Evolutionary conservation across 2,888 invertebrate species (phyloP).

Genomic region (Spilarctia lutea): DNA sequence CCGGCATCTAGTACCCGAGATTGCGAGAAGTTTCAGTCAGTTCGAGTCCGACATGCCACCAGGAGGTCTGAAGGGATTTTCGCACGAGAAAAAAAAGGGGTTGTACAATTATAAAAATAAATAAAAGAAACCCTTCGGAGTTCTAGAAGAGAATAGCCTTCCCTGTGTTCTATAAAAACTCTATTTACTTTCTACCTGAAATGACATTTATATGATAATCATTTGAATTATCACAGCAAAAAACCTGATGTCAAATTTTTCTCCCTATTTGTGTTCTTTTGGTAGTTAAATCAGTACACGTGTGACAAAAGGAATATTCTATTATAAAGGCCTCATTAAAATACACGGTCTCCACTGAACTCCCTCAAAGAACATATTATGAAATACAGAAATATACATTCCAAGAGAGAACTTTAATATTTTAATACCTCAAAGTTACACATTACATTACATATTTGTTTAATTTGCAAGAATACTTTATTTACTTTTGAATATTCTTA

Average conservation of each 20-base stretch:
- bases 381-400: conserved; percentile 26
- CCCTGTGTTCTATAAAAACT: no score
- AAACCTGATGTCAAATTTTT: not conserved
- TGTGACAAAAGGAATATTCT: conserved; percentile 15
- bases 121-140: no score
- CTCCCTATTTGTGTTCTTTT: not conserved
- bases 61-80: no score
- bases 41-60: no score
- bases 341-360: conserved; percentile 12
- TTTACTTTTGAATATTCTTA: not conserved
- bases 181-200: not conserved
- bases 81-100: no score
- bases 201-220: not conserved
- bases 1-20: no score
- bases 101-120: no score
- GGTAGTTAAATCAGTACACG: not conserved
- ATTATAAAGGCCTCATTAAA: conserved; percentile 24
- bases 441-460: conserved; percentile 1
- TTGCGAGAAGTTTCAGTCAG: no score
- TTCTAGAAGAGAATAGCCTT: not conserved
- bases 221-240: not conserved
- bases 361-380: conserved; percentile 17
- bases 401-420: conserved; percentile 17
- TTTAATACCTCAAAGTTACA: not conserved
- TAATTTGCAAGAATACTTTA: conserved; percentile 1